These are phyloP conservation scores for Pristionchus pacificus DNA, from an alignment of 1,140 invertebrate species.

Conservation along the genomic window DNA sequence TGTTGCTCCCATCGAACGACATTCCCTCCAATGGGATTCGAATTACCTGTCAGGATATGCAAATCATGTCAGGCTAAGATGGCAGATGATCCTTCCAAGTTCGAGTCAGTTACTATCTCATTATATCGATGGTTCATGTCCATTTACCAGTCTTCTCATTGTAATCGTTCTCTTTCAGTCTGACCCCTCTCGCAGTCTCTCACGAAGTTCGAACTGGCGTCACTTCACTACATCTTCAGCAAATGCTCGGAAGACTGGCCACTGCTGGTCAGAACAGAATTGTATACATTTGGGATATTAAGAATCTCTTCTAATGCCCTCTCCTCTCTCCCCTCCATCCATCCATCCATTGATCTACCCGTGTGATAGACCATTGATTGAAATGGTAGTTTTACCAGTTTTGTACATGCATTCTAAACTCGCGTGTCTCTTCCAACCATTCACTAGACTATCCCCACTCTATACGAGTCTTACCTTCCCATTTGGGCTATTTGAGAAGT, in stretches of 20 bases:
- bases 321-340: background rate
- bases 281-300: slow-evolving; percentile 72
- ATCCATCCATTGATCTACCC: background rate
- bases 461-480: no score
- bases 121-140: background rate
- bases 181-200: slow-evolving; percentile 82
- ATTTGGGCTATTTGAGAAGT: no score
- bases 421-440: no score
- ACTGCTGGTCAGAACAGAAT: slow-evolving; percentile 88
- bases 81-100: slow-evolving; percentile 48
- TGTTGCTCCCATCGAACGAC: slow-evolving; percentile 82
- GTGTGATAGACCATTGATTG: no score
- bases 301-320: slow-evolving; percentile 29
- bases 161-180: slow-evolving; percentile 62
- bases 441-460: no score
- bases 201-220: slow-evolving; percentile 90
- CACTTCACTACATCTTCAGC: slow-evolving; percentile 80
- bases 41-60: slow-evolving; percentile 92
- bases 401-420: no score
- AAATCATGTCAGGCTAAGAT: slow-evolving; percentile 73
- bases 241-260: slow-evolving; percentile 75
- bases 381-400: no score
- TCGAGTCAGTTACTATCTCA: slow-evolving; percentile 57
- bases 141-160: slow-evolving; percentile 1
- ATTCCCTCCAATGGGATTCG: slow-evolving; percentile 92